A percentile compares a stretch with the other conserved stretches of the same genome.
Conservation (phyloP, 1,140 invertebrate genomes). For the Monomorium pharaonis region DNA sequence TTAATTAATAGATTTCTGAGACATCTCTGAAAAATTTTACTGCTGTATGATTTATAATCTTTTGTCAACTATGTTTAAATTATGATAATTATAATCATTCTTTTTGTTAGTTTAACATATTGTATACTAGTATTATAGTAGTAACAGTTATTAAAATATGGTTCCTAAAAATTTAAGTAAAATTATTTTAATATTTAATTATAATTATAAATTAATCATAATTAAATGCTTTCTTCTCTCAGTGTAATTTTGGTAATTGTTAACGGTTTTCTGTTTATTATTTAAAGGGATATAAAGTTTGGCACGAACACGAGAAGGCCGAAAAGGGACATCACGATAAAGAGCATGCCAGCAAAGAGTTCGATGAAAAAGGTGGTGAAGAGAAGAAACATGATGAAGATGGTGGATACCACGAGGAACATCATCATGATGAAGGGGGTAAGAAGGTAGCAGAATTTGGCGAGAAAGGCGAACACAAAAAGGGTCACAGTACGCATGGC, state of each 20-base stretch:
- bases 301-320: slow-evolving; percentile 81
- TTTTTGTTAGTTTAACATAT: no score
- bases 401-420: slow-evolving; percentile 79
- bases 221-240: no score
- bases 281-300: slow-evolving; percentile 79
- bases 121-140: no score
- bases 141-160: no score
- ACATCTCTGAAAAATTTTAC: no score
- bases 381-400: slow-evolving; percentile 82
- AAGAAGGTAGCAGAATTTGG: slow-evolving; percentile 79
- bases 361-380: slow-evolving; percentile 80
- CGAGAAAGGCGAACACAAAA: slow-evolving; percentile 83
- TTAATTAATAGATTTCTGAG: no score
- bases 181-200: no score
- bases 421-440: slow-evolving; percentile 78
- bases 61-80: no score
- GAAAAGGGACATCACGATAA: slow-evolving; percentile 84
- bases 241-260: not conserved
- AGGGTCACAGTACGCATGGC: slow-evolving; percentile 85
- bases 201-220: no score
- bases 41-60: no score
- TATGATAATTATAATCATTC: no score
- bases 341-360: slow-evolving; percentile 79
- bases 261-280: not conserved
- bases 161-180: no score